Conservation (phyloP, 2,888 invertebrate genomes). For the Apamea anceps region DNA sequence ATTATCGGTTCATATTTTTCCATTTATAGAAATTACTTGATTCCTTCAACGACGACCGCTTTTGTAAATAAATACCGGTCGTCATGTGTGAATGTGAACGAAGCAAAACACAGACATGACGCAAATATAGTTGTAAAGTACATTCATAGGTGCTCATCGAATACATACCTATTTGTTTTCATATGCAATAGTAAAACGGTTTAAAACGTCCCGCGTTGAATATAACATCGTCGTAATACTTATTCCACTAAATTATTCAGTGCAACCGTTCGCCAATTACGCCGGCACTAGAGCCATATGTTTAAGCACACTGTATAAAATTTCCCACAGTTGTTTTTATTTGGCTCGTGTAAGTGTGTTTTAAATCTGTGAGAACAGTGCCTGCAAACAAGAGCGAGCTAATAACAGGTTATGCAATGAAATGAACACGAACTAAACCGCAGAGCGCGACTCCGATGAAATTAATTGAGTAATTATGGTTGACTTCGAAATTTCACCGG, state of each 20-base stretch:
- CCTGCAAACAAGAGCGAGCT: constrained; percentile 81
- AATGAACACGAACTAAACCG: constrained; percentile 76
- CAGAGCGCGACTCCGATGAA: constrained; percentile 71
- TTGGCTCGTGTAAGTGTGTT: constrained; percentile 72
- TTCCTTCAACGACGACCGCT: constrained; percentile 23
- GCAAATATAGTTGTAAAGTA: constrained; percentile 24
- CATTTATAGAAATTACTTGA: constrained; percentile 45
- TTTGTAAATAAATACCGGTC: constrained; percentile 17
- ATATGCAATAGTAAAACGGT: constrained; percentile 22
- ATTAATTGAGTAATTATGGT: constrained; percentile 82
- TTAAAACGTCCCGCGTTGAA: constrained; percentile 51
- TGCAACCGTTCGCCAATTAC: constrained; percentile 68
- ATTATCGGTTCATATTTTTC: constrained; percentile 33
- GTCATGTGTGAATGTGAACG: constrained; percentile 25
- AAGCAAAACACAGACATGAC: constrained; percentile 35
- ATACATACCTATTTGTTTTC: constrained; percentile 33
- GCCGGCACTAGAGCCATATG: constrained; percentile 69
- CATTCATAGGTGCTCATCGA: constrained; percentile 13
- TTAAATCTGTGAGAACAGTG: constrained; percentile 82
- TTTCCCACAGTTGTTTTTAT: constrained; percentile 84
- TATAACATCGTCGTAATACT: constrained; percentile 53
- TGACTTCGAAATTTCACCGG: constrained; percentile 73
- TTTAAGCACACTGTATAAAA: constrained; percentile 70
- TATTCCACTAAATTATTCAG: constrained; percentile 64
- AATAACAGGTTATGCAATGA: constrained; percentile 83